Base-by-base conservation (phyloP, 2,888 invertebrate species). In the Eupithecia exiguata region DNA sequence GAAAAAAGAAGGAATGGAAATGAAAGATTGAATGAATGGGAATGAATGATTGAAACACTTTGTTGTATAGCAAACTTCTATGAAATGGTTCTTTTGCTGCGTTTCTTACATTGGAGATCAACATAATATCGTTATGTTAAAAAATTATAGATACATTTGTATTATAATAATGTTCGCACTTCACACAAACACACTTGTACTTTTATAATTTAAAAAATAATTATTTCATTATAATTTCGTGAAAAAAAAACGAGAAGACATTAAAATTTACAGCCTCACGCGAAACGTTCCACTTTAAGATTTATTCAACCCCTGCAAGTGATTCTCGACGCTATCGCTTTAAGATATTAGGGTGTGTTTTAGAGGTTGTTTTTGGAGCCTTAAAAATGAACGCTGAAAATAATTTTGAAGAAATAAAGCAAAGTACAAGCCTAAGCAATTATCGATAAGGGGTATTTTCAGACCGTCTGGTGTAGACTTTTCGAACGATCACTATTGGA, bases 321-420 rank as follows among this genome's bases (percentile, higher is more conserved):
- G 40, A 81, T 75, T 78, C 72, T 81, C n/a, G 68, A 78, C 83
- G 73, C 69, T 75, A 76, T 70, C 21, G 38, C 65, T 7, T 5
- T 40, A 43, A 25, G 43, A 4, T n/a, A n/a, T 66, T 71, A 76
- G 68, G 76, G 80, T 68, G 38, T 25, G 25, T 40, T 81, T 77
- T 81, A 14, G 38, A 10, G n/a, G n/a, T 61, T 53, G 9, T 62
- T 30, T n/a, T 18, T 16, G n/a, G 53, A 46, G 18, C 18, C 58
- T 69, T 46, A 40, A 71, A 68, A 70, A 74, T 70, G 35, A 65
- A 66, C 61, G 68, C 9, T 62, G 43, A 66, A 72, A 70, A 72
- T 66, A 65, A 70, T 68, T 46, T 58, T 67, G 40, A 36, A 65
- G 35, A 71, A 73, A 73, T 70, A 75, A 70, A 74, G 30, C 38